phyloP scores from a whole-genome alignment of 1,140 invertebrate genomes.

The Halesus radiatus region DNA sequence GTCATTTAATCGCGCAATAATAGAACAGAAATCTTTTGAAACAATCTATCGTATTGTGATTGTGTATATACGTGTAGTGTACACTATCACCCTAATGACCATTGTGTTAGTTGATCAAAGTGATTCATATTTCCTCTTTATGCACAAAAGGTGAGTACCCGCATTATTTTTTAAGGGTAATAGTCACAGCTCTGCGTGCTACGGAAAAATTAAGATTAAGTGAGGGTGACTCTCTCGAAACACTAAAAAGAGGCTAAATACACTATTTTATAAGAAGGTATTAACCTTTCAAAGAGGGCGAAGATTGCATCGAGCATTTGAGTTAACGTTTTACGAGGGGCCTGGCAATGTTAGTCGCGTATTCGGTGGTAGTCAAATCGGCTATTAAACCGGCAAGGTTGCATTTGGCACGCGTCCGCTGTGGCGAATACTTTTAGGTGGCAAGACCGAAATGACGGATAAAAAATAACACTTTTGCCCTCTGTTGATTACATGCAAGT shows the following conservation, averaged over 20 bases:
- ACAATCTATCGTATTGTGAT: too few species aligned
- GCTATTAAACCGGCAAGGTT: conserved; percentile 20
- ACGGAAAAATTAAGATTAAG: conserved; percentile 13
- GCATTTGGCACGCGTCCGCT: conserved; percentile 13
- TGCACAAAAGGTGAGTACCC: background rate
- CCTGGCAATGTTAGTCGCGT: background rate
- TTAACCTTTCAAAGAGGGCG: too few species aligned
- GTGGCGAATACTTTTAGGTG: background rate
- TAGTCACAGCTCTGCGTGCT: conserved; percentile 9
- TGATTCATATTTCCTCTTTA: background rate
- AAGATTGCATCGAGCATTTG: too few species aligned
- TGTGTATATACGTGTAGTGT: too few species aligned
- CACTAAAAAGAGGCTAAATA: background rate
- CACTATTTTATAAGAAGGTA: background rate
- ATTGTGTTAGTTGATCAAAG: background rate
- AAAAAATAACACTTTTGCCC: conserved; percentile 2
- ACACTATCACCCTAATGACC: background rate
- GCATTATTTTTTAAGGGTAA: conserved; percentile 9
- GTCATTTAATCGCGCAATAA: too few species aligned
- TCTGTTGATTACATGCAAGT: too few species aligned
- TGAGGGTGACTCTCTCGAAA: background rate
- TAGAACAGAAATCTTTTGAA: too few species aligned
- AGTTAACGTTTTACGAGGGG: background rate
- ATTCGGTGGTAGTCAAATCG: background rate
- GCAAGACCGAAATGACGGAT: background rate